These are phyloP conservation scores for Lithophane semibrunnea DNA, from an alignment of 2,888 invertebrate genomes.

Conservation along the genomic window DNA sequence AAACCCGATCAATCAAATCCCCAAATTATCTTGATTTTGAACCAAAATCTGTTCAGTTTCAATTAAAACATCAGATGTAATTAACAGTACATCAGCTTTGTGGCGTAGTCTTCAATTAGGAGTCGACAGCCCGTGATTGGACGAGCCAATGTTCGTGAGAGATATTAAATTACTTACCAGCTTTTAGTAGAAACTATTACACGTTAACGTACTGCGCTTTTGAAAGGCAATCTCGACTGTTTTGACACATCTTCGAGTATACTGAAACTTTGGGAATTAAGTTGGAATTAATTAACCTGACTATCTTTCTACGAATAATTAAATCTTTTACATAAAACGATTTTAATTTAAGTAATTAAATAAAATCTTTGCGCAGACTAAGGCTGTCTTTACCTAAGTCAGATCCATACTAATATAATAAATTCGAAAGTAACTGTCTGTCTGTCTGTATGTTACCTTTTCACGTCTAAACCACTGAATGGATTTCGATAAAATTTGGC, in stretches of 20 bases:
- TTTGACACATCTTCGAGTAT: slow-evolving; percentile 3
- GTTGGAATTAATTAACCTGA: not conserved
- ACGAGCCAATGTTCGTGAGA: not conserved
- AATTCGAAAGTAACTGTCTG: too few species aligned
- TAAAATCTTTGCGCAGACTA: not conserved
- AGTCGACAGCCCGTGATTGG: slow-evolving; percentile 13
- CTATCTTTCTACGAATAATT: not conserved
- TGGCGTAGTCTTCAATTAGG: slow-evolving; percentile 32
- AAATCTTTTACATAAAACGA: not conserved
- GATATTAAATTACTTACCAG: slow-evolving; percentile 41
- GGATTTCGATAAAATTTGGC: too few species aligned
- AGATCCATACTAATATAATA: too few species aligned
- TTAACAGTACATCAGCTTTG: slow-evolving; percentile 28
- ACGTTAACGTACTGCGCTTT: not conserved
- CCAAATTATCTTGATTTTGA: not conserved
- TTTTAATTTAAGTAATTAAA: not conserved
- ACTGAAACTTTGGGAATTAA: not conserved
- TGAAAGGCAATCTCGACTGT: not conserved
- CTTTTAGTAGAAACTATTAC: slow-evolving; percentile 22
- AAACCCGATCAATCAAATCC: slow-evolving; percentile 8
- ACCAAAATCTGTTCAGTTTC: slow-evolving; percentile 8
- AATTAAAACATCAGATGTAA: slow-evolving; percentile 47
- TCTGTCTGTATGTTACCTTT: too few species aligned
- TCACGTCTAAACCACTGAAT: too few species aligned
- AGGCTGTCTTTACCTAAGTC: too few species aligned